A percentile compares a stretch with the other conserved stretches of the same genome.
These are phyloP conservation scores for Acrocephalus kingi DNA, from an alignment of 2,113 vertebrate species.

Conservation along the genomic window DNA sequence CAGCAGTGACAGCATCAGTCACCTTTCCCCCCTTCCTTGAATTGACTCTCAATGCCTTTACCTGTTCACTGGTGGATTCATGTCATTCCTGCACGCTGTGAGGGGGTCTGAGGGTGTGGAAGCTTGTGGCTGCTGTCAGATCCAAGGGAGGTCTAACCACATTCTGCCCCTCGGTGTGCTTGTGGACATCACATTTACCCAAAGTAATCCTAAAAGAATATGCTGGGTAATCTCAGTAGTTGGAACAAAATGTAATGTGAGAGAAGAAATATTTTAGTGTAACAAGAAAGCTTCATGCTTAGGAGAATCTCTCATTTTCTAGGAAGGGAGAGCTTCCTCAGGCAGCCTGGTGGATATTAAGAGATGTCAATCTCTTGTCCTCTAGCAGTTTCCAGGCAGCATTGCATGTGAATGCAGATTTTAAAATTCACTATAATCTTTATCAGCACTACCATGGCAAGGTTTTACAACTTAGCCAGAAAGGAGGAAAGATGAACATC, in stretches of 20 bases:
- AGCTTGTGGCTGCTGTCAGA: not conserved
- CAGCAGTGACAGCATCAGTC: not conserved
- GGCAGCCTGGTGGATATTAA: not conserved
- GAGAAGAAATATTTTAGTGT: not conserved
- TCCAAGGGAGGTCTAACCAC: not conserved
- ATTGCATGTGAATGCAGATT: not conserved
- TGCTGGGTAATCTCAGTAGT: not conserved
- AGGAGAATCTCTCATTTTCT: not conserved
- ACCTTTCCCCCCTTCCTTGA: not conserved
- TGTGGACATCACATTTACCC: not conserved
- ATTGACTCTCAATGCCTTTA: accelerated
- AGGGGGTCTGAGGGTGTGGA: accelerated
- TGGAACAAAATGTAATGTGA: not conserved
- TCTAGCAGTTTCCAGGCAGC: not conserved
- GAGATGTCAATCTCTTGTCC: not conserved
- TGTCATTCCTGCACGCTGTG: not conserved
- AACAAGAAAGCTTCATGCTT: not conserved
- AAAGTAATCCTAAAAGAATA: not conserved
- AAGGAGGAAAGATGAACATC: not conserved
- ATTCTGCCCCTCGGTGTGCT: accelerated
- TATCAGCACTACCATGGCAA: not conserved
- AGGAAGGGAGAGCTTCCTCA: not conserved
- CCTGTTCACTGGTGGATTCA: accelerated
- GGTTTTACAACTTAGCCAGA: not conserved
- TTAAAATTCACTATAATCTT: not conserved